A percentile compares a stretch with the other conserved stretches of the same genome.
These are phyloP conservation scores for Anthophora plumipes DNA, from an alignment of 2,888 invertebrate genomes.

Conservation along the genomic window DNA sequence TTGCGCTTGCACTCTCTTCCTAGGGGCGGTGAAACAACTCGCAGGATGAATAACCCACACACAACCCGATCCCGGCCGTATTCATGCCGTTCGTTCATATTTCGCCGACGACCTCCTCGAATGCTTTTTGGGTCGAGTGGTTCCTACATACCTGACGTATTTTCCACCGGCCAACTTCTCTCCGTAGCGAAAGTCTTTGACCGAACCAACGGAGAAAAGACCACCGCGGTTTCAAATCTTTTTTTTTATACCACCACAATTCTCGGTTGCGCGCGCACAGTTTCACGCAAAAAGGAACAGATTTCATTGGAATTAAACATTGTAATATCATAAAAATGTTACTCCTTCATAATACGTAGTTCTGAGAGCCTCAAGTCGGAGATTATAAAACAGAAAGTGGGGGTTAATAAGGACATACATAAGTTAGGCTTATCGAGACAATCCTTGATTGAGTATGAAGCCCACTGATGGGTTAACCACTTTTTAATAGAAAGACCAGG, in stretches of 20 bases:
- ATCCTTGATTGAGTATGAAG: no score
- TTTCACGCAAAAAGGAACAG: constrained; percentile 46
- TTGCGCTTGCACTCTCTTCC: constrained; percentile 39
- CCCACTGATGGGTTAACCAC: no score
- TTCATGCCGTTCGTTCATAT: constrained; percentile 57
- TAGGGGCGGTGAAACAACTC: constrained; percentile 49
- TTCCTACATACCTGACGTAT: constrained; percentile 57
- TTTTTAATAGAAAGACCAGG: no score
- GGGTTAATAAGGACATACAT: no score
- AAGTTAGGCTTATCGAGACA: no score
- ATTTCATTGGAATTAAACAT: constrained; percentile 32
- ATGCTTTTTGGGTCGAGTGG: constrained; percentile 73
- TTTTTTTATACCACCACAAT: constrained; percentile 54
- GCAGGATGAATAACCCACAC: constrained; percentile 55
- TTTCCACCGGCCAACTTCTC: constrained; percentile 56
- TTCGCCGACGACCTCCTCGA: constrained; percentile 61
- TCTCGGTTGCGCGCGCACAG: constrained; percentile 22
- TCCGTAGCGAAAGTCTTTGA: constrained; percentile 54
- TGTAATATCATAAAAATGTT: constrained; percentile 29
- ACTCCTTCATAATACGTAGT: no score
- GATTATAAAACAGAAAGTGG: no score
- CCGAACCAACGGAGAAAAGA: constrained; percentile 45
- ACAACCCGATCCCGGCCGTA: constrained; percentile 47
- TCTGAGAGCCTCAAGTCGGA: no score
- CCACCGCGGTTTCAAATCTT: constrained; percentile 58